Base-by-base conservation (phyloP, 35 echinoderm and acorn worm species). In the Ophioderma brevispina region DNA sequence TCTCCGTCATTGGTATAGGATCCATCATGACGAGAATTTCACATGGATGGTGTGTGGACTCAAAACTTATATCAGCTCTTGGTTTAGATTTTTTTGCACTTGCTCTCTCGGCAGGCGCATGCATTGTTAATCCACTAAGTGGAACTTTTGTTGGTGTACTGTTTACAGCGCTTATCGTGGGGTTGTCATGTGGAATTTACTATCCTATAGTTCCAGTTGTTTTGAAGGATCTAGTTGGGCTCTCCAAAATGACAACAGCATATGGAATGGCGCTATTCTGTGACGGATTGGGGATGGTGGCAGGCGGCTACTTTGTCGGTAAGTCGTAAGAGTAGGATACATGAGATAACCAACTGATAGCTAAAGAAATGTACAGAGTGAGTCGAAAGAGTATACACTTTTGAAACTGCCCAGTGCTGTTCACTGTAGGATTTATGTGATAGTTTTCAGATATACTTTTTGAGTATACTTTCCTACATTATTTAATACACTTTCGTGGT, bases 231-330 rank as follows among this genome's bases (percentile, higher is more conserved):
- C n/a, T 89, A 13, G 87, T 89, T 18, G 78, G 87, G 31, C 49
- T 80, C 0, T 28, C 41, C 4, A 43, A 40, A 0, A 33, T 89
- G 77, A 78, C 87, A 15, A 80, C 87, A 1, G 78, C 76, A 10
- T 89, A 63, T 31, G 75, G 87, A n/a, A 80, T 89, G 35, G 77
- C 78, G 18, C 25, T 59, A 32, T 80, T 80, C 46, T 89, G 78
- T 35, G 76, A 63, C 35, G 40, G 76, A n/a, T 36, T 78, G 32
- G 87, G 87, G 63, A 39, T 59, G 31, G 40, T 89, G 19, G 78
- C 78, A 31, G 87, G 87, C 37, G 76, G 76, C 31, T 80, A 52
- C 31, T 40, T 40, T 34, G 87, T 76, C 52, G 87, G 87, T 89
- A 35, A 80, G 83, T 49, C 21, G 21, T 11, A n/a, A n/a, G n/a